Evolutionary conservation across 1,140 invertebrate species (phyloP).

Genomic region (Anastrepha obliqua): DNA sequence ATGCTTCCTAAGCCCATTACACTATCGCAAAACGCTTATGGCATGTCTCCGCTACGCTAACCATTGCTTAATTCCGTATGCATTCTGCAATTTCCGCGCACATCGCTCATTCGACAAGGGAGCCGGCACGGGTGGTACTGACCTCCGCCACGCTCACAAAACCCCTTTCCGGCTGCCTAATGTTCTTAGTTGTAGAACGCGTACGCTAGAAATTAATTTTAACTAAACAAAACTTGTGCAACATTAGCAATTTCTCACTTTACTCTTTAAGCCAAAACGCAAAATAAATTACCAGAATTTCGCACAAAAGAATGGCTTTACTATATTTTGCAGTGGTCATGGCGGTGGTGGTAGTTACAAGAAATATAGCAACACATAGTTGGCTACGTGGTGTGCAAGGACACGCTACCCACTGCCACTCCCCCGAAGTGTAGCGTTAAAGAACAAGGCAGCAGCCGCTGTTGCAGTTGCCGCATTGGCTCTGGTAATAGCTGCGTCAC

Average conservation of each 20-base stretch:
- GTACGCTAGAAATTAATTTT: slow-evolving; percentile 18
- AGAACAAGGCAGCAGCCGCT: background rate
- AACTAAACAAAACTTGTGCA: slow-evolving; percentile 48
- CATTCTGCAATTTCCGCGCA: background rate
- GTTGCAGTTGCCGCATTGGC: background rate
- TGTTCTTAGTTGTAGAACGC: background rate
- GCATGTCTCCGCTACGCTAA: background rate
- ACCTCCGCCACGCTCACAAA: background rate
- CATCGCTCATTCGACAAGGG: background rate
- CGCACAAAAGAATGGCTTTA: background rate
- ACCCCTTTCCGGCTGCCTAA: background rate
- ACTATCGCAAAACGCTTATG: background rate
- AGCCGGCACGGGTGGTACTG: background rate
- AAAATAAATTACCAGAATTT: slow-evolving; percentile 49
- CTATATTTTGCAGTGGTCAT: background rate
- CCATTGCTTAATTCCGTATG: background rate
- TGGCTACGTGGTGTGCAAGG: background rate
- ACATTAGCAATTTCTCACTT: slow-evolving; percentile 47
- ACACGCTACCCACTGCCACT: background rate
- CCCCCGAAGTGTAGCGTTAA: background rate
- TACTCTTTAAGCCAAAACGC: slow-evolving; percentile 9
- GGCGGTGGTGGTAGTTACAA: background rate
- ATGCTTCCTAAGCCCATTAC: background rate
- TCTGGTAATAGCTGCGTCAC: background rate
- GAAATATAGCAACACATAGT: background rate